Evolutionary conservation across 2,888 invertebrate species (phyloP), one percentile per base, ranked within the genome.

Genomic region (Brachyptera putata): DNA sequence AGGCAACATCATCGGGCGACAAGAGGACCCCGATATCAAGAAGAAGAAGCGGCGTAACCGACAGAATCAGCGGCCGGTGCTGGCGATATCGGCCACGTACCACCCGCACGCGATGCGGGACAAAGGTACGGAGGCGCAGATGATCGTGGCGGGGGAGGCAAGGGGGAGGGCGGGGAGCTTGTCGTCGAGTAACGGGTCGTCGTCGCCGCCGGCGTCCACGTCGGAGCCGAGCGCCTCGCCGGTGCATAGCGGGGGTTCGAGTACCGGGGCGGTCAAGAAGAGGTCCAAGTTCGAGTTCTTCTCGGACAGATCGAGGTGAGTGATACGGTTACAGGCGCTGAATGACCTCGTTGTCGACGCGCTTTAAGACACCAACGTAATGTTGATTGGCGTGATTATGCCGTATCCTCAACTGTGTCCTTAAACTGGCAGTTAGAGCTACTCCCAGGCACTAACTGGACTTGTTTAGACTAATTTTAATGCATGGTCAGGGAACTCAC

Each of bases 301-400:
- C 72, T 86, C 89, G 61, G 89, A 91, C 72, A 81, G 87, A 71
- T 82, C 87, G 74, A 84, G 91, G 91, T 91, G 73, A 85, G 87
- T 56, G n/a, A n/a, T n/a, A n/a, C n/a, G n/a, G n/a, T 25, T n/a
- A n/a, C n/a, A n/a, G n/a, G n/a, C n/a, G n/a, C n/a, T n/a, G n/a
- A n/a, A n/a, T n/a, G n/a, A n/a, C n/a, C n/a, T n/a, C n/a, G n/a
- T n/a, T n/a, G n/a, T n/a, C n/a, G n/a, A n/a, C n/a, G n/a, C n/a
- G n/a, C n/a, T n/a, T n/a, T n/a, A n/a, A n/a, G n/a, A n/a, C n/a
- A n/a, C n/a, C n/a, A n/a, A n/a, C n/a, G n/a, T n/a, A n/a, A n/a
- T n/a, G n/a, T n/a, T n/a, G n/a, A n/a, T n/a, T n/a, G n/a, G n/a
- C n/a, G n/a, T n/a, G n/a, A n/a, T n/a, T n/a, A n/a, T n/a, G n/a